Conservation (phyloP, 1,140 invertebrate genomes). For the Phymastichus coffea region DNA sequence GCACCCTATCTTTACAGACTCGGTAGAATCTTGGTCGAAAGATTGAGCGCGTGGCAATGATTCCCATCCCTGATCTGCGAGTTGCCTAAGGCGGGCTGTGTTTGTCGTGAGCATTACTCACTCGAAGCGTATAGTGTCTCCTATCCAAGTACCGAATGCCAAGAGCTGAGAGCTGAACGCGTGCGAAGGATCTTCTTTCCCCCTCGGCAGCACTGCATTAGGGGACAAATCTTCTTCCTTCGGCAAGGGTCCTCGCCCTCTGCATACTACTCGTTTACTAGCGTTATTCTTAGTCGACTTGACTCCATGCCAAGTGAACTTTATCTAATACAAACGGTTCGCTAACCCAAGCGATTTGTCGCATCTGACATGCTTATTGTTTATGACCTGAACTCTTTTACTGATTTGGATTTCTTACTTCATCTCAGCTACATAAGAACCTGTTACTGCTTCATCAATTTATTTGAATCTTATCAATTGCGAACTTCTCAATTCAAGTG, state of each 20-base stretch:
- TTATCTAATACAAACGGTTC: constrained; percentile 6
- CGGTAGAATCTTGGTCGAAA: too few relatives aligned
- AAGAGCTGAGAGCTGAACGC: too few relatives aligned
- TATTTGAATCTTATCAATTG: too few relatives aligned
- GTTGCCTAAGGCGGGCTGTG: constrained; percentile 46
- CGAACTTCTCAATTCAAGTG: too few relatives aligned
- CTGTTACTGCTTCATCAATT: too few relatives aligned
- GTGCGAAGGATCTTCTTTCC: not conserved
- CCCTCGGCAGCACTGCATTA: constrained; percentile 51
- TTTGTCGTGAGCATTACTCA: constrained; percentile 60
- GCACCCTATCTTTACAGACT: constrained; percentile 56
- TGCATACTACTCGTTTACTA: constrained; percentile 6
- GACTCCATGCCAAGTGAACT: not conserved
- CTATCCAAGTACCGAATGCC: too few relatives aligned
- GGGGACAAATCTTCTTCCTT: constrained; percentile 54
- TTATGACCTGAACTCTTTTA: not conserved
- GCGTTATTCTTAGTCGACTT: too few relatives aligned
- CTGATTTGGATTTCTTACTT: not conserved
- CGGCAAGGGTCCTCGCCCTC: constrained; percentile 20
- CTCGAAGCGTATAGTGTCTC: constrained; percentile 54
- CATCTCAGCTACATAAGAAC: too few relatives aligned
- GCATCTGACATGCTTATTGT: not conserved
- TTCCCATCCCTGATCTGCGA: constrained; percentile 31
- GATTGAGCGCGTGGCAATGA: constrained; percentile 34
- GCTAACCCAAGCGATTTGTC: constrained; percentile 1